These are phyloP conservation scores for Dicerorhinus sumatrensis DNA, from an alignment of 2,113 vertebrate species.

Conservation along the genomic window DNA sequence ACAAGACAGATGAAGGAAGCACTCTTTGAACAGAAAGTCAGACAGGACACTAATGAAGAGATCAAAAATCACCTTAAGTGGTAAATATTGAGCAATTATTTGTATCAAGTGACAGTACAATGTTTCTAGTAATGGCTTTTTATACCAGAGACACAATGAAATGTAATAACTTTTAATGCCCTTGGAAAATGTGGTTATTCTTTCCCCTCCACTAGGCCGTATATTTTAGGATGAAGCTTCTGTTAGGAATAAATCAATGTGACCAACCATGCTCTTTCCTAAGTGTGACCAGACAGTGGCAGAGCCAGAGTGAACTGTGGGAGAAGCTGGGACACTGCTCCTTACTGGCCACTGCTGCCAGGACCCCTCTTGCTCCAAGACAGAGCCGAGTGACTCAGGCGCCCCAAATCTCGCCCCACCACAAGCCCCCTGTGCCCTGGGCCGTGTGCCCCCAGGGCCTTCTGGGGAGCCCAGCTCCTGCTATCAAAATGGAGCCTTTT, in stretches of 20 bases:
- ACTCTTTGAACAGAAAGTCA: conserved; percentile 90
- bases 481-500: neutral
- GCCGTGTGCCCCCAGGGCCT: neutral
- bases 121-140: conserved; percentile 15
- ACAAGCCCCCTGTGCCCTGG: neutral
- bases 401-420: neutral
- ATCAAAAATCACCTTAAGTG: conserved; percentile 89
- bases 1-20: conserved; percentile 92
- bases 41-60: conserved; percentile 87
- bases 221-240: neutral
- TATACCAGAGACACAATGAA: neutral
- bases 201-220: neutral
- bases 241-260: neutral
- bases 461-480: neutral
- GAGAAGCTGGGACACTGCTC: neutral
- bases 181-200: conserved; percentile 31
- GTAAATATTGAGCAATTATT: conserved; percentile 82
- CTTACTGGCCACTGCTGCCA: neutral
- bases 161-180: neutral
- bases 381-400: neutral
- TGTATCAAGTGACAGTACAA: neutral
- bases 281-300: neutral
- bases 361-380: neutral
- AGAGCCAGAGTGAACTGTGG: neutral
- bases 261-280: neutral